phyloP scores from a whole-genome alignment of 2,113 vertebrate genomes.

The Dromiciops gliroides region DNA sequence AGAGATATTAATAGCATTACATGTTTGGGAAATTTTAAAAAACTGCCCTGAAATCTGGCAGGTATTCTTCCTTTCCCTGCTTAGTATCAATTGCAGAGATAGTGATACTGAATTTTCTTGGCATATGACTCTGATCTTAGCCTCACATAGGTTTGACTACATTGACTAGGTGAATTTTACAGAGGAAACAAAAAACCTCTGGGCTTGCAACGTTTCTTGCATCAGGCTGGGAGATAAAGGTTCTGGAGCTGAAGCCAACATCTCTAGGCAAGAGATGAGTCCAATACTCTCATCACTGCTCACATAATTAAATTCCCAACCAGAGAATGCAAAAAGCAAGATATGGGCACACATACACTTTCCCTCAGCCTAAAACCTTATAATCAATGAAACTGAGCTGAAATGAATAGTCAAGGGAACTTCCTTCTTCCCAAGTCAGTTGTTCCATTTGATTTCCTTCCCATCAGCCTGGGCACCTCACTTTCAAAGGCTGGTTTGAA shows the following conservation, averaged over 20 bases:
- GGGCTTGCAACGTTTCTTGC: not conserved
- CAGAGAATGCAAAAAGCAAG: not conserved
- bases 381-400: not conserved
- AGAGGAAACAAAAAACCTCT: not conserved
- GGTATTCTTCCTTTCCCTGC: not conserved
- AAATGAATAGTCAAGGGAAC: not conserved
- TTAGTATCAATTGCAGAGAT: not conserved
- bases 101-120: not conserved
- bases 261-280: not conserved
- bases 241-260: not conserved
- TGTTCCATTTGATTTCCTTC: not conserved
- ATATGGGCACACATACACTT: not conserved
- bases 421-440: not conserved
- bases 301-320: not conserved
- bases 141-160: not conserved
- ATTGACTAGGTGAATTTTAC: not conserved
- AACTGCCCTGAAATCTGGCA: not conserved
- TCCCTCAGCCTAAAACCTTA: not conserved
- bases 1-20: not conserved
- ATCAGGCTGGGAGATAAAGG: not conserved
- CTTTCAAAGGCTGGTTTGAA: not conserved
- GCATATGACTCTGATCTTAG: not conserved
- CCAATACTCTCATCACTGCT: not conserved
- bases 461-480: not conserved
- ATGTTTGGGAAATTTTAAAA: not conserved